phyloP scores from a whole-genome alignment of 2,797 vertebrate genomes.

The Hippocampus kuda region DNA sequence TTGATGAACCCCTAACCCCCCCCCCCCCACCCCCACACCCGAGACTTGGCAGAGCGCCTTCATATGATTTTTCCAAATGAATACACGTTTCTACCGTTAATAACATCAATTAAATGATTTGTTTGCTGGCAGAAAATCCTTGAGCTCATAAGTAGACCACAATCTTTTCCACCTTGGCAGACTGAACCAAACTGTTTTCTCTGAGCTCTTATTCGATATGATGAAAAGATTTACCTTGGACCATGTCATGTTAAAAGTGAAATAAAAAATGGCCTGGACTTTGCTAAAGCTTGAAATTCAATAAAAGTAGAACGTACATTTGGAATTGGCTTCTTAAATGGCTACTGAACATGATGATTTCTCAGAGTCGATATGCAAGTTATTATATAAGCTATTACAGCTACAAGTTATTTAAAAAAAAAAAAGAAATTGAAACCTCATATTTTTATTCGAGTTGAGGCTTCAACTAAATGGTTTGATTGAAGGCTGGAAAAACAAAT shows the following conservation, averaged over 20 bases:
- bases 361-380: not conserved
- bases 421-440: not conserved
- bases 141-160: not conserved
- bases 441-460: not conserved
- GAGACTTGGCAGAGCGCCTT: not conserved
- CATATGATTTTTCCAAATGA: not conserved
- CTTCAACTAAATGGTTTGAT: constrained; percentile 3
- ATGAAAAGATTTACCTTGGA: not conserved
- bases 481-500: constrained; percentile 2
- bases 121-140: not conserved
- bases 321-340: not conserved
- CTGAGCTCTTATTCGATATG: not conserved
- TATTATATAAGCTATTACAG: not conserved
- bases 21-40: too few species aligned
- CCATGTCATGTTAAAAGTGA: constrained; percentile 1
- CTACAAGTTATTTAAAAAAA: not conserved
- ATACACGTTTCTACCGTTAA: not conserved
- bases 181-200: not conserved
- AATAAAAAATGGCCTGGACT: not conserved
- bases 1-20: not conserved
- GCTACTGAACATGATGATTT: not conserved
- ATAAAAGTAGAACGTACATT: not conserved
- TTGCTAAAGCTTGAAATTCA: not conserved
- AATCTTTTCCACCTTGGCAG: not conserved
- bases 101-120: not conserved